These are phyloP conservation scores for Strix uralensis DNA, from an alignment of 2,113 vertebrate species.

Conservation along the genomic window DNA sequence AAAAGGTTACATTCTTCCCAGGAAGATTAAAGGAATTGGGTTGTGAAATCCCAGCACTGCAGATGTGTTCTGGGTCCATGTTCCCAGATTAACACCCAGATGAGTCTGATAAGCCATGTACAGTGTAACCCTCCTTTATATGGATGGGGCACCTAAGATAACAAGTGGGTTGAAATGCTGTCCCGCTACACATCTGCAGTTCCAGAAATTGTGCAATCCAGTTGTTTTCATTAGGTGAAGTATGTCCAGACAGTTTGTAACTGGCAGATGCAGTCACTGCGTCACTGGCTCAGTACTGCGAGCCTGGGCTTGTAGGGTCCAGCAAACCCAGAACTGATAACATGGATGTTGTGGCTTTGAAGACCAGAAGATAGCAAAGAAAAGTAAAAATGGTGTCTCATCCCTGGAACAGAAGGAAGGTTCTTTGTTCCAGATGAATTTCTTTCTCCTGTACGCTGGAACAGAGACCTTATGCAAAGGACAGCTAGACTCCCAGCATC, in stretches of 20 bases:
- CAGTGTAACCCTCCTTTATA: neutral
- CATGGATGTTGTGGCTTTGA: neutral
- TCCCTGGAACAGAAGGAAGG: neutral
- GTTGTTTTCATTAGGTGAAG: neutral
- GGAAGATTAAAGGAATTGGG: neutral
- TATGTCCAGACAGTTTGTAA: neutral
- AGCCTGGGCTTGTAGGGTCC: neutral
- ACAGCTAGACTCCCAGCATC: neutral
- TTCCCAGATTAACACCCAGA: neutral
- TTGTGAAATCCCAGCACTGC: neutral
- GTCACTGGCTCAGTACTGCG: neutral
- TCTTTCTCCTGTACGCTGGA: neutral
- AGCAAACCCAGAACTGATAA: neutral
- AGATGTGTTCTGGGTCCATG: neutral
- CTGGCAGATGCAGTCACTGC: neutral
- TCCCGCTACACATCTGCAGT: neutral
- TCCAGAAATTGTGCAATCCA: neutral
- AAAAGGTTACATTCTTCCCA: neutral
- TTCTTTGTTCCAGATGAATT: neutral
- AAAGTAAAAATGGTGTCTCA: neutral
- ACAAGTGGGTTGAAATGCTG: neutral
- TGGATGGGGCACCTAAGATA: fast-evolving
- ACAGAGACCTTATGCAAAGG: neutral
- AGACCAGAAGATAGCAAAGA: neutral
- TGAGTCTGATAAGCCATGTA: neutral